Conservation (phyloP, 2,888 invertebrate species). For the Andricus quercusramuli region DNA sequence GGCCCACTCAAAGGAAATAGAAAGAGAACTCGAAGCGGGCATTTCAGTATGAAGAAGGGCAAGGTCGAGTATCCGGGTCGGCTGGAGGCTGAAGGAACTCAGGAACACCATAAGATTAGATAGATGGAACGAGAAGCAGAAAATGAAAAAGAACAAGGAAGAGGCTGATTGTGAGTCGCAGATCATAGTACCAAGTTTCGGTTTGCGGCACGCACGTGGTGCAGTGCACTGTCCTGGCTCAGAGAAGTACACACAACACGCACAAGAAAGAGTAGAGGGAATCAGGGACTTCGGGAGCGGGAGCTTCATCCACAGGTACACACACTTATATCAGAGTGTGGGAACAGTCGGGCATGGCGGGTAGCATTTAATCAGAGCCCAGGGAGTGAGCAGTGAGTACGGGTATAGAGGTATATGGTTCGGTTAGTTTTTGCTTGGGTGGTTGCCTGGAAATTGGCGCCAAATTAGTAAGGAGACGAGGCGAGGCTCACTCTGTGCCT, state of each 20-base stretch:
- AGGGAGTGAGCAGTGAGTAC: constrained; percentile 56
- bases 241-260: constrained; percentile 55
- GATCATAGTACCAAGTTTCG: constrained; percentile 56
- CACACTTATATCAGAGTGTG: constrained; percentile 64
- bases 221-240: constrained; percentile 49
- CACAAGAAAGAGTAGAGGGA: constrained; percentile 46
- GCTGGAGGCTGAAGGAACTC: constrained; percentile 5
- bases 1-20: background rate
- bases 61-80: constrained; percentile 58
- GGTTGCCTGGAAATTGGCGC: constrained; percentile 78
- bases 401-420: constrained; percentile 73
- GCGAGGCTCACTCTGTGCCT: constrained; percentile 66
- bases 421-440: constrained; percentile 78
- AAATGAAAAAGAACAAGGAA: constrained; percentile 45
- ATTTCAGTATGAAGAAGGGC: constrained; percentile 39
- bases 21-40: background rate
- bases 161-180: constrained; percentile 52
- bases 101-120: constrained; percentile 48
- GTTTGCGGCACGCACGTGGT: constrained; percentile 76
- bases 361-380: constrained; percentile 77
- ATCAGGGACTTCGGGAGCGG: constrained; percentile 29
- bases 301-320: constrained; percentile 50
- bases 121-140: constrained; percentile 45
- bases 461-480: constrained; percentile 78
- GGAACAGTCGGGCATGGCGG: constrained; percentile 67